These are phyloP conservation scores for Zelleria hepariella DNA, from an alignment of 2,888 invertebrate genomes.

Conservation along the genomic window DNA sequence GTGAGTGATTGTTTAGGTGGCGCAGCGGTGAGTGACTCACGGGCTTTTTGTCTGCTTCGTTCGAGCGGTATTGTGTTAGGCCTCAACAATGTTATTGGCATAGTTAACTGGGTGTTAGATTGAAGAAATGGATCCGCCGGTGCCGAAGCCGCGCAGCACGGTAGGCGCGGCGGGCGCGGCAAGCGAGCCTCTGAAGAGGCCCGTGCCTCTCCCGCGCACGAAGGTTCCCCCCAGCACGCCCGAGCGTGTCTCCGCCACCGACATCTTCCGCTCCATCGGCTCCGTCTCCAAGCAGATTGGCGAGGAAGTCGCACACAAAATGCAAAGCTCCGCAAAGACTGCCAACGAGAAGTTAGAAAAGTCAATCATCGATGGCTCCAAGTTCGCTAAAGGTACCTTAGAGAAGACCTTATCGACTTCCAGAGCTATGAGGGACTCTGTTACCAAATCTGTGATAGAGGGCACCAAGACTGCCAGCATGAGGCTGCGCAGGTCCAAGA, in stretches of 20 bases:
- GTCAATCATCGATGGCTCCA: conserved; percentile 48
- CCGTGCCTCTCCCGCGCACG: conserved; percentile 69
- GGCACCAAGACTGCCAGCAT: conserved; percentile 73
- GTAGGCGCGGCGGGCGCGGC: conserved; percentile 27
- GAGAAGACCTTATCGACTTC: conserved; percentile 63
- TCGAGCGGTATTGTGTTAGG: background rate
- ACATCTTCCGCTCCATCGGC: conserved; percentile 62
- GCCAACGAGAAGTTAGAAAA: conserved; percentile 55
- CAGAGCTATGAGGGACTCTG: conserved; percentile 62
- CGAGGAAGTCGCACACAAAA: conserved; percentile 69
- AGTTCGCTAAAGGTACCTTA: conserved; percentile 56
- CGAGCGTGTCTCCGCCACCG: conserved; percentile 52
- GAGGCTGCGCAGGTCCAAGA: conserved; percentile 45
- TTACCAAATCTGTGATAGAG: conserved; percentile 75
- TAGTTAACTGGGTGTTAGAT: background rate
- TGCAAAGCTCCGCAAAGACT: conserved; percentile 49
- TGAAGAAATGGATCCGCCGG: conserved; percentile 58
- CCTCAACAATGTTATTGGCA: background rate
- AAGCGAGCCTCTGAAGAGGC: conserved; percentile 47
- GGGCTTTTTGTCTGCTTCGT: conserved; percentile 7
- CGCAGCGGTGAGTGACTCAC: conserved; percentile 2
- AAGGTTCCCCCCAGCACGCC: conserved; percentile 30
- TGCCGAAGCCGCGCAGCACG: conserved; percentile 47
- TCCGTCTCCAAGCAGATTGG: conserved; percentile 71
- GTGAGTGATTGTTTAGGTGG: conserved; percentile 22